phyloP scores from a whole-genome alignment of 2,888 invertebrate genomes.

The Clistopyga incitator region DNA sequence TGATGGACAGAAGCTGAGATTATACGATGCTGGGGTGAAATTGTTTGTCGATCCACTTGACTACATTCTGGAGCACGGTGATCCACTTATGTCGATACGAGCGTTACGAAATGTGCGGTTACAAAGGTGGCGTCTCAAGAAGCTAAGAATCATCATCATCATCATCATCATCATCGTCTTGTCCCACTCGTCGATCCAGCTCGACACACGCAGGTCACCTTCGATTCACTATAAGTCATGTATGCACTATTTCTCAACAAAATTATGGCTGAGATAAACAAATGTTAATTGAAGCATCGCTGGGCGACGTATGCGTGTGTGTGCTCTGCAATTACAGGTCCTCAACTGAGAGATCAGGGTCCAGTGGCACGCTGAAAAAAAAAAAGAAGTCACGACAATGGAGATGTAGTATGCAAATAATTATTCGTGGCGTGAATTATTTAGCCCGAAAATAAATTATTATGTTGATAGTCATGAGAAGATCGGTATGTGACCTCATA shows the following conservation, averaged over 20 bases:
- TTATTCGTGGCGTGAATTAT: too few species aligned
- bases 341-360: neutral
- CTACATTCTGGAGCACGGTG: slow-evolving; percentile 66
- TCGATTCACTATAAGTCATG: slow-evolving; percentile 5
- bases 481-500: too few species aligned
- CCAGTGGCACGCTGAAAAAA: neutral
- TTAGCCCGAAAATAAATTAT: too few species aligned
- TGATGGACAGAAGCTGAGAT: slow-evolving; percentile 13
- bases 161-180: too few species aligned
- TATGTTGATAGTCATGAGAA: too few species aligned
- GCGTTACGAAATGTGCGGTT: slow-evolving; percentile 30
- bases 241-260: slow-evolving; percentile 36
- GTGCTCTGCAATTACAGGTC: neutral
- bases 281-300: slow-evolving; percentile 4
- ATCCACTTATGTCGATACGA: slow-evolving; percentile 54
- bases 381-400: too few species aligned
- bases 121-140: neutral
- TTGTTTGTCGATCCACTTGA: slow-evolving; percentile 11
- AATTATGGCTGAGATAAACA: slow-evolving; percentile 8
- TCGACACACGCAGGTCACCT: slow-evolving; percentile 37
- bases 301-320: neutral
- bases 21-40: slow-evolving; percentile 17
- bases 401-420: too few species aligned
- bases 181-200: slow-evolving; percentile 20
- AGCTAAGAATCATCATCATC: slow-evolving; percentile 33